phyloP scores from a whole-genome alignment of 1,140 invertebrate species.

The Arctopsyche grandis region DNA sequence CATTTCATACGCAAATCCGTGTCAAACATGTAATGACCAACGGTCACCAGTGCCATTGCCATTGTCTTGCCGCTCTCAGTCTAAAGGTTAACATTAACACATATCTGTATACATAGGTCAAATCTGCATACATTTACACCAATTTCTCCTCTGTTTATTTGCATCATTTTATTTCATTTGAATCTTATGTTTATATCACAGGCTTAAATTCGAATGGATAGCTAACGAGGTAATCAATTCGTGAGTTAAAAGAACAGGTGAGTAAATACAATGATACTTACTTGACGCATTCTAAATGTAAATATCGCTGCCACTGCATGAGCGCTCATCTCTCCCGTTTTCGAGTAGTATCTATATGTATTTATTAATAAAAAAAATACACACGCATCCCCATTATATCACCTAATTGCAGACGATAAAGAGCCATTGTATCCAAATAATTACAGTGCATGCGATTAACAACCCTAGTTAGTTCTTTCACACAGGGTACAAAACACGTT shows the following conservation, averaged over 20 bases:
- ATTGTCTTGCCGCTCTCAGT: background rate
- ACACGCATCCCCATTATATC: background rate
- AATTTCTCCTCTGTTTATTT: background rate
- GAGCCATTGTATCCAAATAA: too few species aligned
- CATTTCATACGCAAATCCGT: background rate
- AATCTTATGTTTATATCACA: too few species aligned
- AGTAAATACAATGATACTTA: too few species aligned
- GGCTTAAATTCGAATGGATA: background rate
- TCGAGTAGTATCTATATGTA: background rate
- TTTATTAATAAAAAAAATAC: too few species aligned
- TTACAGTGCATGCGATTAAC: too few species aligned
- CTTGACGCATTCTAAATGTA: too few species aligned
- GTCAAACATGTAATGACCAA: background rate
- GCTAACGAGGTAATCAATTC: conserved; percentile 12
- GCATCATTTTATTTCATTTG: background rate
- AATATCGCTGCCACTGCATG: background rate
- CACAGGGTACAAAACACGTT: too few species aligned
- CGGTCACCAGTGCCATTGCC: background rate
- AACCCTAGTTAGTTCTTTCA: too few species aligned
- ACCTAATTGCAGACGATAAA: background rate
- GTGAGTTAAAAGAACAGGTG: background rate
- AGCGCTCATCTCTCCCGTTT: background rate
- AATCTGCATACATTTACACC: too few species aligned
- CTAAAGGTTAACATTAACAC: too few species aligned
- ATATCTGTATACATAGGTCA: too few species aligned